Base-by-base conservation (phyloP, 1,140 invertebrate species). In the Meloidogyne exigua region DNA sequence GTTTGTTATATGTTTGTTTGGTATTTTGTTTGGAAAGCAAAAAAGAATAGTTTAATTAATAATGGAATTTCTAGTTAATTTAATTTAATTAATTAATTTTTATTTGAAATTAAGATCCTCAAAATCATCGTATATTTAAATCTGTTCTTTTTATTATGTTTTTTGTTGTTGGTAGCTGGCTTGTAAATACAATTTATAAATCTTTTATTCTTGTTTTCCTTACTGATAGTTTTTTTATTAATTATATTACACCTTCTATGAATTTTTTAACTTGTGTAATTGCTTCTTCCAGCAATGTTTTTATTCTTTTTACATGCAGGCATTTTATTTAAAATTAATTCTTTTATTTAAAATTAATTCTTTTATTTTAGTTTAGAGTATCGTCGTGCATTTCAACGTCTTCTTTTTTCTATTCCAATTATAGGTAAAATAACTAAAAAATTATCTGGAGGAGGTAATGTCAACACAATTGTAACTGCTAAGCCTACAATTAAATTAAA, bases 81-180 rank as follows among this genome's bases (percentile, higher is more conserved):
- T 15, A 3, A 42, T 42, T 42, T 5, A 42, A 5, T 42, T 42
- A 42, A 13, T 12, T 12, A 42, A 49, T 5, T 49, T 49, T 49
- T 49, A 18, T n/a, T n/a, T n/a, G n/a, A n/a, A n/a, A n/a, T n/a
- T n/a, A 49, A 49, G 44, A 49, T 49, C 13, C 4, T 57, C 49
- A 57, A n/a, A 57, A n/a, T 57, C 49, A 57, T 57, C 49, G 49
- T 21, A 57, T 57, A 4, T 57, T 57, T 57, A 57, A 57, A 57
- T 57, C 49, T 57, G 49, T 57, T 57, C 49, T 57, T n/a, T 57
- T n/a, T 57, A 57, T 57, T 15, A 57, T 57, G 49, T 57, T 57
- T 57, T 57, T 57, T 57, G 49, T 57, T 57, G 49, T 57, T 21
- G 49, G 49, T 57, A 57, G 18, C 7, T 57, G 49, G 49, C 49